Evolutionary conservation across 2,888 invertebrate species (phyloP).

Genomic region (Odontocerum albicorne): DNA sequence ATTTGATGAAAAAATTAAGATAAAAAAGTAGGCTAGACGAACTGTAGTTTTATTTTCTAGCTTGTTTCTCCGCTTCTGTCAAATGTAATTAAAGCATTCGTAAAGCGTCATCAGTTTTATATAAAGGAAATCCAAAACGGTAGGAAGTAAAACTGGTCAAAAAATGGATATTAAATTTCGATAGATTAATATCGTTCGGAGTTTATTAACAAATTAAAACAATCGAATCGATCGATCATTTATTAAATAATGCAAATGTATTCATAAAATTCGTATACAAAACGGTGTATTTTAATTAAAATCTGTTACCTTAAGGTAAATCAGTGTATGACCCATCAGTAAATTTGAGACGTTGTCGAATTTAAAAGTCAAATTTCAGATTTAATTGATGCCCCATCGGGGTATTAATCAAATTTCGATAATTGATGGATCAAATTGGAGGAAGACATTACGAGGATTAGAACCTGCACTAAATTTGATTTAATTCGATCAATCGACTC

Average conservation of each 20-base stretch:
- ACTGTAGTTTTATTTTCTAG: too few species aligned
- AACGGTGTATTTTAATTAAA: constrained; percentile 18
- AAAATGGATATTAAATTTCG: too few species aligned
- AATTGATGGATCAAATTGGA: constrained; percentile 14
- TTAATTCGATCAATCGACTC: too few species aligned
- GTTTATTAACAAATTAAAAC: constrained; percentile 4
- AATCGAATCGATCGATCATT: background rate
- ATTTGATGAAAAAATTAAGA: too few species aligned
- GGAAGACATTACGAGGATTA: too few species aligned
- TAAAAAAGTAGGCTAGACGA: too few species aligned
- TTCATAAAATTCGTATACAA: constrained; percentile 11
- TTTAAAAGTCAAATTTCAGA: constrained; percentile 34
- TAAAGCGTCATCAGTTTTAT: too few species aligned
- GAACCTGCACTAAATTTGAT: too few species aligned
- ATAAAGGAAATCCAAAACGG: too few species aligned
- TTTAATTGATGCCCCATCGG: constrained; percentile 28
- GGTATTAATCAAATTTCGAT: constrained; percentile 30
- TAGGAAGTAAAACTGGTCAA: too few species aligned
- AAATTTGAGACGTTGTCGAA: constrained; percentile 15
- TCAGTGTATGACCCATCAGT: constrained; percentile 1
- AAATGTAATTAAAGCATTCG: too few species aligned
- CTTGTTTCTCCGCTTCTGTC: too few species aligned
- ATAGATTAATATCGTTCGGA: constrained; percentile 1
- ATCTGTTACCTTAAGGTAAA: constrained; percentile 11
- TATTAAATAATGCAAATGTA: constrained; percentile 19